A percentile compares a stretch with the other conserved stretches of the same genome.
These are phyloP conservation scores for Furnarius figulus DNA, from an alignment of 2,113 vertebrate genomes.

Conservation along the genomic window DNA sequence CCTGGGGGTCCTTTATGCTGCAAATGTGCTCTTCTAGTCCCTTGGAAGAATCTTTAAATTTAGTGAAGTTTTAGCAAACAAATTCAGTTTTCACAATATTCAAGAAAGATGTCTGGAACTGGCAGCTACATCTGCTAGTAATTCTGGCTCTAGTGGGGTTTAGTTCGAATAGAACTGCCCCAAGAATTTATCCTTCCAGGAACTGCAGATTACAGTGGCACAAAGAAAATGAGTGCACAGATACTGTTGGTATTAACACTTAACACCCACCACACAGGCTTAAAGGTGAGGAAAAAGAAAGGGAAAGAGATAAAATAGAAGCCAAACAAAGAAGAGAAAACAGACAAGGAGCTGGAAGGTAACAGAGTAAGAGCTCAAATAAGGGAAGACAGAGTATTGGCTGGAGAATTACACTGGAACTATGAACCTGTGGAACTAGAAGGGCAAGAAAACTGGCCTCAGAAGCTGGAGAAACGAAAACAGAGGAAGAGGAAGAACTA, in stretches of 20 bases:
- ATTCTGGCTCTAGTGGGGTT: background rate
- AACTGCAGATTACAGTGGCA: background rate
- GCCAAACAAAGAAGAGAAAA: background rate
- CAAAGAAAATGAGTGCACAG: background rate
- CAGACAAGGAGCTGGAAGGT: background rate
- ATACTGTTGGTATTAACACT: background rate
- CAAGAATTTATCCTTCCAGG: background rate
- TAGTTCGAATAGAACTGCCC: background rate
- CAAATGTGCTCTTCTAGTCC: background rate
- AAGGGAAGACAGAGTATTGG: background rate
- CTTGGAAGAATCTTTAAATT: background rate
- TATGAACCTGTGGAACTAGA: background rate
- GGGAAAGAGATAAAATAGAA: background rate
- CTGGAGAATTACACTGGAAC: background rate
- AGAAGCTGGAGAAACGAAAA: background rate
- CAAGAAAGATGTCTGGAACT: background rate
- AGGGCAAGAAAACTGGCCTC: background rate
- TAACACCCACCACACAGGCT: background rate
- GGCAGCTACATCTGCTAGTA: background rate
- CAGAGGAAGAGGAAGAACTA: background rate
- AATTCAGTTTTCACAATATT: background rate
- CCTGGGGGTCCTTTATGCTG: background rate
- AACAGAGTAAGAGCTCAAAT: background rate
- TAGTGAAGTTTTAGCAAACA: background rate
- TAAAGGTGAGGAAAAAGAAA: background rate